A percentile compares a stretch with the other conserved stretches of the same genome.
Conservation (phyloP, 1,140 invertebrate species). For the Oedothorax gibbosus region DNA sequence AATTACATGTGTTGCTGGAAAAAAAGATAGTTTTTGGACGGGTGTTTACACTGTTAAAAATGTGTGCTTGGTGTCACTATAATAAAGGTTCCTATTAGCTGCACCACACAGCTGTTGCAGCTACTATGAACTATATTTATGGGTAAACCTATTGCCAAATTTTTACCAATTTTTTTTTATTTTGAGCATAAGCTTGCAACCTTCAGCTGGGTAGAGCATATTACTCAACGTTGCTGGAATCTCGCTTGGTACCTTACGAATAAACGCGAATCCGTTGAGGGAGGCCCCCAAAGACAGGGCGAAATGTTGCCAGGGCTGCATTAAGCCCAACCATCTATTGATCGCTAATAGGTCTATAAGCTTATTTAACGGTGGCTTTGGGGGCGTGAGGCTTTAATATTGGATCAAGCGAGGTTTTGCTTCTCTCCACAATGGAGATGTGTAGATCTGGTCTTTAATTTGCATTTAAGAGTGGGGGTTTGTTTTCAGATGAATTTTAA, state of each 20-base stretch:
- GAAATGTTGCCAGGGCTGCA: constrained; percentile 41
- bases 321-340: constrained; percentile 52
- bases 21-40: too few relatives aligned
- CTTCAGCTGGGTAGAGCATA: too few relatives aligned
- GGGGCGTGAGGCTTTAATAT: constrained; percentile 53
- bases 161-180: too few relatives aligned
- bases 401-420: constrained; percentile 39
- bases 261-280: constrained; percentile 8
- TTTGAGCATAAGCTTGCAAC: too few relatives aligned
- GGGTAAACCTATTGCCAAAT: too few relatives aligned
- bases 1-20: too few relatives aligned
- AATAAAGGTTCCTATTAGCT: too few relatives aligned
- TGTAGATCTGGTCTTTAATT: neutral
- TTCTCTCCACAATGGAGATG: neutral
- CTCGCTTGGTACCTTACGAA: neutral
- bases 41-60: too few relatives aligned
- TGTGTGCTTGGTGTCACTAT: too few relatives aligned
- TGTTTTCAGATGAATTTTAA: neutral
- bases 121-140: too few relatives aligned
- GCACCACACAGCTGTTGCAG: too few relatives aligned
- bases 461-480: neutral
- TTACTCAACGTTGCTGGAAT: neutral
- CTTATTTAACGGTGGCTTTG: constrained; percentile 59
- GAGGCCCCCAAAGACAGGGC: constrained; percentile 14
- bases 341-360: constrained; percentile 61